Conservation (phyloP, 2,113 vertebrate species). For the Heliornis fulica region DNA sequence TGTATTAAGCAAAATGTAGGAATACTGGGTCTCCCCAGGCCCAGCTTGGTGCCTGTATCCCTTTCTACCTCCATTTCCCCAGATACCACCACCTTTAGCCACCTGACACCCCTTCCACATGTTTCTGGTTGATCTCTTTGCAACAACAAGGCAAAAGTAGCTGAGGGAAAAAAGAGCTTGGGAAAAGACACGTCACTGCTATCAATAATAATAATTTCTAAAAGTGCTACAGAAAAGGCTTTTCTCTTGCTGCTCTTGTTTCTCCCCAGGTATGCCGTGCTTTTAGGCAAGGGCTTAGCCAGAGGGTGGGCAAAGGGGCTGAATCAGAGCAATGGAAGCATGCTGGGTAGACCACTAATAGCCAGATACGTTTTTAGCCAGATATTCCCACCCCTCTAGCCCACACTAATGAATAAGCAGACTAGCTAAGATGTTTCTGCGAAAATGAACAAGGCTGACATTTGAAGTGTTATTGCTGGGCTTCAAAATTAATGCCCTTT, state of each 20-base stretch:
- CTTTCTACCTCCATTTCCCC: not conserved
- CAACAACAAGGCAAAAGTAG: not conserved
- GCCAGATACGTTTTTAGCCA: not conserved
- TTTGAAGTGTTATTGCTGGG: not conserved
- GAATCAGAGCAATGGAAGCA: not conserved
- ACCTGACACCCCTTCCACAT: not conserved
- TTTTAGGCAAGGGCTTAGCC: not conserved
- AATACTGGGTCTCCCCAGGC: not conserved
- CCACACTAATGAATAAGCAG: not conserved
- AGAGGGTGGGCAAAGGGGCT: not conserved
- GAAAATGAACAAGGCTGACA: not conserved
- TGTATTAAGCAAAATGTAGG: not conserved
- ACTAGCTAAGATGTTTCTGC: not conserved
- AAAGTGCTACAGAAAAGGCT: not conserved
- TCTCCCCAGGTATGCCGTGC: not conserved
- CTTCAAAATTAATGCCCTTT: conserved; percentile 3
- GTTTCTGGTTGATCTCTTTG: not conserved
- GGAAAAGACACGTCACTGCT: not conserved
- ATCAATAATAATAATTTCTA: not conserved
- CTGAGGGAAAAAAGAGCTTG: not conserved
- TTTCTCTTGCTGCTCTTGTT: not conserved
- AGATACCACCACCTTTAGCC: not conserved
- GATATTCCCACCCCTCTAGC: conserved; percentile 12
- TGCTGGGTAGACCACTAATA: not conserved
- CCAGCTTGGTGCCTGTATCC: no score